Evolutionary conservation across 1,140 invertebrate genomes (phyloP), one percentile per base, ranked within the genome.

Genomic region (Adoxophyes honmai): DNA sequence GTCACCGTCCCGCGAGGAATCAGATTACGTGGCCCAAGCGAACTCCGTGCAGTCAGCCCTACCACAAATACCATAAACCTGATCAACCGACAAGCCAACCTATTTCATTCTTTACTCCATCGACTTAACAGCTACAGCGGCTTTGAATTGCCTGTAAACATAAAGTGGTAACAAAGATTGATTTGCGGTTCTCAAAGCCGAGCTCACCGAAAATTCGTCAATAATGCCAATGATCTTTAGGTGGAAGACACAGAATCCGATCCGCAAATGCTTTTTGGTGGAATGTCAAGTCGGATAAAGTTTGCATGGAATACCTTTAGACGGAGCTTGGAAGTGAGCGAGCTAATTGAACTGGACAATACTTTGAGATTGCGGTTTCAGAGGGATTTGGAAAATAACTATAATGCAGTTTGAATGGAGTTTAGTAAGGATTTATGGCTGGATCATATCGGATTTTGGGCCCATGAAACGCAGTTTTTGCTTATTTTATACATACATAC

Each of bases 261-360:
- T 48, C 21, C 16, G 42, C 42, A 48, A 48, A 48, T 14, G n/a
- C 10, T 21, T 11, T 48, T 48, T 48, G 15, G 42, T 28, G 42
- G 42, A 33, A 48, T 28, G 42, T 48, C 42, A 48, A 48, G 42
- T 48, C n/a, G 42, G 21, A 18, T 48, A 48, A 48, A 48, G 42
- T 48, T 48, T 48, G 42, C 42, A 48, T 48, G 42, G 42, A 21
- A 48, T 48, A 48, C 42, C 42, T 48, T 48, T 28, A 10, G 42
- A 48, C 21, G 42, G 21, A 48, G 42, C 42, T 48, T 48, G 16
- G 18, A 48, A 48, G 42, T 48, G 42, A 48, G 42, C 42, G 42
- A 48, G 42, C 42, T 21, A 48, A 21, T 48, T 48, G 42, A 48
- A 18, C 42, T 18, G 42, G 42, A 48, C 42, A 48, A 48, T 48